Evolutionary conservation across 2,797 vertebrate species (phyloP).

Genomic region (Macrochelys suwanniensis): DNA sequence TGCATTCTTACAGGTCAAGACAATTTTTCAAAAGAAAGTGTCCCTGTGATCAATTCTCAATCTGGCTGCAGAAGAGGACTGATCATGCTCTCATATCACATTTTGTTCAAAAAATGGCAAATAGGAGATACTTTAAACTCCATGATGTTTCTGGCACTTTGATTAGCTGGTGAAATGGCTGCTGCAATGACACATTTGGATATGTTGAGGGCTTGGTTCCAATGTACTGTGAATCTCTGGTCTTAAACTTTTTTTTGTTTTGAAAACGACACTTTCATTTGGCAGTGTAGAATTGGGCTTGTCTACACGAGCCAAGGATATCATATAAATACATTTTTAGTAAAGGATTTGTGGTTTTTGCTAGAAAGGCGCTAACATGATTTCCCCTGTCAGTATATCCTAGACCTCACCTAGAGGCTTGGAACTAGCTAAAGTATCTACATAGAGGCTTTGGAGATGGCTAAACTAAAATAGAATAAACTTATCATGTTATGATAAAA

Average conservation of each 20-base stretch:
- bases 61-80: background rate
- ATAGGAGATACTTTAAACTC: background rate
- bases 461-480: background rate
- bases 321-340: background rate
- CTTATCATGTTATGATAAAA: background rate
- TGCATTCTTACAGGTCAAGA: background rate
- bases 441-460: background rate
- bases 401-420: background rate
- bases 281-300: background rate
- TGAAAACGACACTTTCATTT: background rate
- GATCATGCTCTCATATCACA: background rate
- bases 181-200: background rate
- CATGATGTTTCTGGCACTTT: background rate
- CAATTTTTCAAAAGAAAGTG: background rate
- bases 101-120: conserved; percentile 37
- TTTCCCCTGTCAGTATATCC: background rate
- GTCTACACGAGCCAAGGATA: background rate
- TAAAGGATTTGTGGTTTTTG: background rate
- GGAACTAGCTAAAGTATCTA: background rate
- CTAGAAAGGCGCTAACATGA: background rate
- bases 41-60: background rate
- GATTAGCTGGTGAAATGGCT: background rate
- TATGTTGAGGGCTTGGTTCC: background rate
- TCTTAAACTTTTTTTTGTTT: background rate
- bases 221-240: background rate